A percentile compares a stretch with the other conserved stretches of the same genome.
Conservation (phyloP, 2,888 invertebrate genomes). For the Lochmaea capreae region DNA sequence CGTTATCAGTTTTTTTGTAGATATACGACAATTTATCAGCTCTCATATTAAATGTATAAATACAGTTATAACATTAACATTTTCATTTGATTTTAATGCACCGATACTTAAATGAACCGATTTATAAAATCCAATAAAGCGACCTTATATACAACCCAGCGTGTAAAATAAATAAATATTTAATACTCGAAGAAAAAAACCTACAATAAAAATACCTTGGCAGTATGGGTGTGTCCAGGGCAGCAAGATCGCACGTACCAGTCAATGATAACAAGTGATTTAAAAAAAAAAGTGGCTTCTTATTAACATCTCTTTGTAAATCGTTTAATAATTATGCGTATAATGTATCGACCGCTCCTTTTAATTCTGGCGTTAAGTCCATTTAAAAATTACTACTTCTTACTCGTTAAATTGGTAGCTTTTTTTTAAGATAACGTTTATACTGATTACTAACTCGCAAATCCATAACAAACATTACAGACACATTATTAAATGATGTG, state of each 20-base stretch:
- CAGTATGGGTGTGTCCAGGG: slow-evolving; percentile 16
- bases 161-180: slow-evolving; percentile 5
- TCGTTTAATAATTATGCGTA: not conserved
- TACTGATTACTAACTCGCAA: no score
- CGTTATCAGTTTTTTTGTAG: not conserved
- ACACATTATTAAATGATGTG: no score
- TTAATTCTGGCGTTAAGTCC: not conserved
- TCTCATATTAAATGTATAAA: not conserved
- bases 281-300: slow-evolving; percentile 11
- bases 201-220: slow-evolving; percentile 3
- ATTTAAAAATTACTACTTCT: not conserved
- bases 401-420: not conserved
- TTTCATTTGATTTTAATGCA: not conserved
- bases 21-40: not conserved
- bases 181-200: not conserved
- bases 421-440: not conserved
- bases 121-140: not conserved
- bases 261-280: slow-evolving; percentile 18
- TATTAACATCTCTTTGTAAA: slow-evolving; percentile 10
- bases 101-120: not conserved
- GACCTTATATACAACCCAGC: slow-evolving; percentile 5
- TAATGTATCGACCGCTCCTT: not conserved
- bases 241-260: not conserved
- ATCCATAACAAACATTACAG: no score
- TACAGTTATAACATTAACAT: slow-evolving; percentile 7